phyloP scores from a whole-genome alignment of 2,888 invertebrate species.

The Saturnia japonica region DNA sequence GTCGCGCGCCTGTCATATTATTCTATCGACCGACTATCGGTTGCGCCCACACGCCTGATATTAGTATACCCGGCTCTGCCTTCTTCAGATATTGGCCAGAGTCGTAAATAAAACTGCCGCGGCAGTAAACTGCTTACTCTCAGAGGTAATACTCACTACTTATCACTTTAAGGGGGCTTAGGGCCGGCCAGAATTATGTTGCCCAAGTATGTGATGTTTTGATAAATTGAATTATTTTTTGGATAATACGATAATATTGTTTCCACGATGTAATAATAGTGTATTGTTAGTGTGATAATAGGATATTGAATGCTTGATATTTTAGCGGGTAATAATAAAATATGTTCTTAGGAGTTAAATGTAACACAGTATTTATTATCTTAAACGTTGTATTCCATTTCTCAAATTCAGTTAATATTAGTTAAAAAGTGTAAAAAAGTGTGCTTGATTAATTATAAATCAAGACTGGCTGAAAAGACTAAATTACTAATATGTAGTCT shows the following conservation, averaged over 20 bases:
- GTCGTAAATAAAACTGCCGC: constrained; percentile 75
- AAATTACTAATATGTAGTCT: too few species aligned
- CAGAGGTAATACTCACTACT: constrained; percentile 46
- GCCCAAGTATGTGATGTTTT: constrained; percentile 6
- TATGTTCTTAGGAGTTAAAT: too few species aligned
- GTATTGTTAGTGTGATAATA: too few species aligned
- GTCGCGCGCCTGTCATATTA: constrained; percentile 77
- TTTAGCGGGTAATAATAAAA: too few species aligned
- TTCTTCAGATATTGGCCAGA: constrained; percentile 72
- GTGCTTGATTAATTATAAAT: too few species aligned
- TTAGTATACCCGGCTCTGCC: constrained; percentile 74
- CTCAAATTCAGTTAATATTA: too few species aligned
- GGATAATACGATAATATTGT: background rate
- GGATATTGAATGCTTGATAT: too few species aligned
- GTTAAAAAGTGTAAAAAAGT: too few species aligned
- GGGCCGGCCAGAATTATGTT: background rate
- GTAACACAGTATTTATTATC: too few species aligned
- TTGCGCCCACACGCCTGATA: constrained; percentile 71
- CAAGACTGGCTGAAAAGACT: too few species aligned
- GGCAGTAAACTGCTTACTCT: constrained; percentile 46
- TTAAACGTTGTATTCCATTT: too few species aligned
- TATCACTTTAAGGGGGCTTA: constrained; percentile 53
- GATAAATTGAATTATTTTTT: constrained; percentile 18
- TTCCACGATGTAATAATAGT: background rate
- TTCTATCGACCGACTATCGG: constrained; percentile 79